Percentiles rank a stretch among this genome's conserved stretches.
Evolutionary conservation across 37 sponge, comb jelly and placozoan genomes (phyloP).

Genomic region (Mnemiopsis leidyi): DNA sequence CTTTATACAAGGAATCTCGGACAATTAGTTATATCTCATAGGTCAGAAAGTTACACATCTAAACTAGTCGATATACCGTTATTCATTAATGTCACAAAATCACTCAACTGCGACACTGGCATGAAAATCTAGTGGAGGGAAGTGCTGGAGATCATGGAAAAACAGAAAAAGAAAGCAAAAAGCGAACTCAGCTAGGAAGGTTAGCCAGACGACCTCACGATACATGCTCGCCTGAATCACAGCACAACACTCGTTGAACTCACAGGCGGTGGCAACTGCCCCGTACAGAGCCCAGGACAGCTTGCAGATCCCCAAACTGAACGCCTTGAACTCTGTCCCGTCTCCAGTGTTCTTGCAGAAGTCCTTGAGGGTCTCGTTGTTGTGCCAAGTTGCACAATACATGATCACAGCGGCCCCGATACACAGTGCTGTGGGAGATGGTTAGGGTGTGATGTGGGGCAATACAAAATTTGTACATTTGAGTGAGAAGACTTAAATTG

Average conservation of each 20-base stretch:
- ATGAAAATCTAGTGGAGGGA: background rate
- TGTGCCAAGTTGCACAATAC: conserved; percentile 47
- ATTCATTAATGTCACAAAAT: background rate
- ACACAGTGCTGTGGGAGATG: conserved; percentile 26
- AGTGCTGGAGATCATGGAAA: background rate
- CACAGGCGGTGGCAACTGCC: conserved; percentile 49
- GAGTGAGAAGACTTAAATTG: too few relatives aligned
- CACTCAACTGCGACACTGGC: background rate
- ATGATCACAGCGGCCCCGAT: conserved; percentile 24
- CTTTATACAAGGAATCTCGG: too few relatives aligned
- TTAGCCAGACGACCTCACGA: background rate
- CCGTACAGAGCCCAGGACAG: conserved; percentile 62
- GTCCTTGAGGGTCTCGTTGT: background rate
- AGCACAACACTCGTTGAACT: background rate
- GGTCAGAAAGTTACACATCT: too few relatives aligned
- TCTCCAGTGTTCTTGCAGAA: conserved; percentile 26
- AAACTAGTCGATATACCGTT: too few relatives aligned
- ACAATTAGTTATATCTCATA: too few relatives aligned
- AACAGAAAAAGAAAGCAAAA: background rate
- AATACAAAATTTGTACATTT: too few relatives aligned
- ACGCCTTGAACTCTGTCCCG: background rate
- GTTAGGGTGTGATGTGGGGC: too few relatives aligned
- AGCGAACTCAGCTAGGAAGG: background rate
- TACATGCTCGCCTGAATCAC: background rate
- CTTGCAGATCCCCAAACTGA: background rate